phyloP scores from a whole-genome alignment of 2,888 invertebrate genomes.

The Chouioia cunea region DNA sequence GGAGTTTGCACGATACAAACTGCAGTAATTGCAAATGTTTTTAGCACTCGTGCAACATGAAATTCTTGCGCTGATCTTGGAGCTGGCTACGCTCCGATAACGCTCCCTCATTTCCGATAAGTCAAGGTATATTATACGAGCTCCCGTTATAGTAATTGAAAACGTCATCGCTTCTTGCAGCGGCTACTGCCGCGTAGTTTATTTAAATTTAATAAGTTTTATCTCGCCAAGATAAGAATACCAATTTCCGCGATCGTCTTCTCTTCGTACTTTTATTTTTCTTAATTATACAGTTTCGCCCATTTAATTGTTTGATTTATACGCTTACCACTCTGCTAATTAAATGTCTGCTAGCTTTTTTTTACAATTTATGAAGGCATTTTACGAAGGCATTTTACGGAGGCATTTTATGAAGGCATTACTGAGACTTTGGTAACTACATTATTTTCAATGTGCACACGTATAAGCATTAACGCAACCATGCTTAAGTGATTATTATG shows the following conservation, averaged over 20 bases:
- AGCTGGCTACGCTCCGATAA: neutral
- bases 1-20: no score
- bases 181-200: neutral
- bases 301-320: slow-evolving; percentile 2
- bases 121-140: no score
- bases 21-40: slow-evolving; percentile 20
- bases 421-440: neutral
- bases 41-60: slow-evolving; percentile 17
- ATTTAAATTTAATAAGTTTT: slow-evolving; percentile 33
- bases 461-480: neutral
- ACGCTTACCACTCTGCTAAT: neutral
- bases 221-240: neutral
- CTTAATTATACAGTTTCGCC: neutral
- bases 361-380: neutral
- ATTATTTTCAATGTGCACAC: neutral
- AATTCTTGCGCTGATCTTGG: slow-evolving; percentile 17
- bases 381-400: no score
- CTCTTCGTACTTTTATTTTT: neutral
- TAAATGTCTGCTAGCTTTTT: neutral
- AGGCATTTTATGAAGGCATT: no score
- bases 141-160: slow-evolving; percentile 15
- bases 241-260: slow-evolving; percentile 7
- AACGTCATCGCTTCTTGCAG: slow-evolving; percentile 26
- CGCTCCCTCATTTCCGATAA: neutral
- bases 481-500: neutral